A percentile compares a stretch with the other conserved stretches of the same genome.
These are phyloP conservation scores for Rhopalosiphum nymphaeae DNA, from an alignment of 2,888 invertebrate genomes.

Conservation along the genomic window DNA sequence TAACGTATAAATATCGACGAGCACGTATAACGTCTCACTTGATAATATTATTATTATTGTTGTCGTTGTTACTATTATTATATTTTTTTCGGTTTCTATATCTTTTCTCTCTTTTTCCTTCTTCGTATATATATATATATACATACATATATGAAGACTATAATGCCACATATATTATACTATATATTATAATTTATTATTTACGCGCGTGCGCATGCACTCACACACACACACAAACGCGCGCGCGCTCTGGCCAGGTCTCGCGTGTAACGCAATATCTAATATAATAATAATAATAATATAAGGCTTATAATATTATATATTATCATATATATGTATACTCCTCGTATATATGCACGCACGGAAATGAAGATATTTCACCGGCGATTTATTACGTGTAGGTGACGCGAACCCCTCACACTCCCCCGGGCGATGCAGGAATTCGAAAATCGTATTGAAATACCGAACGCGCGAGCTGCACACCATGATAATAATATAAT, in stretches of 20 bases:
- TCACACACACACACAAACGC: neutral
- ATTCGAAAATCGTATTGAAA: conserved; percentile 54
- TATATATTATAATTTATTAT: conserved; percentile 11
- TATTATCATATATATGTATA: neutral
- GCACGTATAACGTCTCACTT: conserved; percentile 58
- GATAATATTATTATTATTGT: conserved; percentile 46
- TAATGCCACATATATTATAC: neutral
- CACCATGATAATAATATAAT: neutral
- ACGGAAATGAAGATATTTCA: conserved; percentile 61
- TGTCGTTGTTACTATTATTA: neutral
- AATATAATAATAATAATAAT: conserved; percentile 28
- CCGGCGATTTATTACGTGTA: conserved; percentile 42
- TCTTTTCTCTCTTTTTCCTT: neutral
- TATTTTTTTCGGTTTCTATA: conserved; percentile 11
- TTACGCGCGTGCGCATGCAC: neutral
- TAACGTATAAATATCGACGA: conserved; percentile 62
- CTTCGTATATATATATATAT: neutral
- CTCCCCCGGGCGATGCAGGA: neutral
- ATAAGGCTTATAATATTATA: neutral
- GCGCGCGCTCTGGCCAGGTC: neutral
- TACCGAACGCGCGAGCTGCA: neutral
- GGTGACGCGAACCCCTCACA: neutral
- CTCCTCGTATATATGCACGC: neutral
- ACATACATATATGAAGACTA: neutral
- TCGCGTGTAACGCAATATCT: conserved; percentile 9